These are phyloP conservation scores for Dysmachus trigonus DNA, from an alignment of 2,888 invertebrate genomes.

Conservation along the genomic window DNA sequence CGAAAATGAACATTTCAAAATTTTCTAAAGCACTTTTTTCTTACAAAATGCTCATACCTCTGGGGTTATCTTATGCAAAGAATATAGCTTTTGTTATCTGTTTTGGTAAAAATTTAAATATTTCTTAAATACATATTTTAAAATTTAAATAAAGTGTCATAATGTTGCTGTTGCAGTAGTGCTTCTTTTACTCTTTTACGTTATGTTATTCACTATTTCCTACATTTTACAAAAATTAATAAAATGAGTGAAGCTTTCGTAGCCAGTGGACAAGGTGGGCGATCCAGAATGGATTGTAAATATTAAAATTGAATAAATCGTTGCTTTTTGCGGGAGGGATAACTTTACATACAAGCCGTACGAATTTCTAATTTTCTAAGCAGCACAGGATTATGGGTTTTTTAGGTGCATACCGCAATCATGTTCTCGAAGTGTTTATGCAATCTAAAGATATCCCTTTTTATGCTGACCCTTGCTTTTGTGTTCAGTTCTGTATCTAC, in stretches of 20 bases:
- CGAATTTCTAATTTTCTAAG: background rate
- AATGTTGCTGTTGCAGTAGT: background rate
- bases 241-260: background rate
- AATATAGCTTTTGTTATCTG: conserved; percentile 31
- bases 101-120: background rate
- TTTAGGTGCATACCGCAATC: background rate
- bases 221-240: background rate
- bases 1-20: conserved; percentile 21
- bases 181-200: background rate
- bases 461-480: background rate
- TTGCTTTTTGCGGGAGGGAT: background rate
- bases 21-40: conserved; percentile 7
- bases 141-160: background rate
- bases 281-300: background rate
- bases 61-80: background rate
- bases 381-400: background rate
- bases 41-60: background rate
- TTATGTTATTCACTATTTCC: background rate
- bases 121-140: background rate
- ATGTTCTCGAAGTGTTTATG: background rate
- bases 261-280: background rate
- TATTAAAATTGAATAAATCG: background rate
- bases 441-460: background rate
- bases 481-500: background rate
- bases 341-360: background rate